Conservation (phyloP, 1,140 invertebrate species). For the Maconellicoccus hirsutus region DNA sequence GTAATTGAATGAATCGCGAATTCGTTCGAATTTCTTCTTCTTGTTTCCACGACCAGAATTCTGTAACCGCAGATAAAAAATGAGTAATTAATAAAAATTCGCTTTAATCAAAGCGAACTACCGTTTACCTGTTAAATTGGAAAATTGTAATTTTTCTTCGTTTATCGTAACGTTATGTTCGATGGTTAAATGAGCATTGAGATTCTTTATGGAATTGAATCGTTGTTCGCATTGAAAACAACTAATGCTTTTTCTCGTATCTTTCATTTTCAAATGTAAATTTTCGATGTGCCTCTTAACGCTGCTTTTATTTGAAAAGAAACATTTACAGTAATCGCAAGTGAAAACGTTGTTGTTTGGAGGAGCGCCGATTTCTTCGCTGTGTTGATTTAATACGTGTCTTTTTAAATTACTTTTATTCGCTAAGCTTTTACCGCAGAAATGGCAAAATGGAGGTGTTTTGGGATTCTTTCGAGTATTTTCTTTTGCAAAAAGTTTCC, state of each 20-base stretch:
- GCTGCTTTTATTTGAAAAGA: slow-evolving; percentile 9
- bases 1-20: neutral
- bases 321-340: neutral
- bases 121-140: neutral
- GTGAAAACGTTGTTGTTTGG: neutral
- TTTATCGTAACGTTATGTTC: neutral
- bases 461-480: neutral
- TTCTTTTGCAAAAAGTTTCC: neutral
- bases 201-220: slow-evolving; percentile 12
- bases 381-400: neutral
- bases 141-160: neutral
- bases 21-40: slow-evolving; percentile 10
- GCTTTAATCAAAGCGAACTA: neutral
- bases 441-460: neutral
- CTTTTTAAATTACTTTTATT: slow-evolving; percentile 15
- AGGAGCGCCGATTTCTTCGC: neutral
- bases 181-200: neutral
- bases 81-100: neutral
- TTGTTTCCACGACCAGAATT: neutral
- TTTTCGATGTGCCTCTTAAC: slow-evolving; percentile 9
- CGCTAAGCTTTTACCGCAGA: neutral
- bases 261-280: neutral
- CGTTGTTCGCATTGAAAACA: neutral
- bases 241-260: neutral
- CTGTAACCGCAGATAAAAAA: neutral